A percentile compares a stretch with the other conserved stretches of the same genome.
phyloP scores from a whole-genome alignment of 2,113 vertebrate genomes.

The Stegostoma tigrinum region DNA sequence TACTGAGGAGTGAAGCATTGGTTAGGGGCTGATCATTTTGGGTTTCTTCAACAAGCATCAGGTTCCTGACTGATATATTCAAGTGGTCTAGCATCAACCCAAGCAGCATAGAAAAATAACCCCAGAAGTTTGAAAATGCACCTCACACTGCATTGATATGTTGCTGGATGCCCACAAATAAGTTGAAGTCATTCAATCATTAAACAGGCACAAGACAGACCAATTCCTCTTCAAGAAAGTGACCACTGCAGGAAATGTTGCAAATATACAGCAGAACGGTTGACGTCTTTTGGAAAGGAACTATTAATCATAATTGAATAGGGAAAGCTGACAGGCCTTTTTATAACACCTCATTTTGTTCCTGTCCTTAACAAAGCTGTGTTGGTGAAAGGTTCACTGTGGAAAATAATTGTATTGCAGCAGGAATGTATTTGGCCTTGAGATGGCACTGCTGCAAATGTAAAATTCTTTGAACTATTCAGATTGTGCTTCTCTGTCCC shows the following conservation, averaged over 20 bases:
- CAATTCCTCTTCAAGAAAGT: not conserved
- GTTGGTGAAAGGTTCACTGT: not conserved
- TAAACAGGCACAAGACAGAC: not conserved
- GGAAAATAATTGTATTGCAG: not conserved
- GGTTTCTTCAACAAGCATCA: not conserved
- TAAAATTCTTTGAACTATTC: not conserved
- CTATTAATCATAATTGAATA: not conserved
- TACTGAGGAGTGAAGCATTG: not conserved
- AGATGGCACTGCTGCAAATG: conserved; percentile 33
- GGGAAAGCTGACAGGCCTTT: not conserved
- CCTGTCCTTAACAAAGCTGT: not conserved
- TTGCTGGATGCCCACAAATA: not conserved
- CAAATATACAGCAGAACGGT: not conserved
- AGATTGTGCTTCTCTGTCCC: not conserved
- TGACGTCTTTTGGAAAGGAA: not conserved
- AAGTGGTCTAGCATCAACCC: too few relatives aligned
- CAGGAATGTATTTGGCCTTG: not conserved
- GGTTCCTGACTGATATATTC: not conserved
- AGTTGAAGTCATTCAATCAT: not conserved
- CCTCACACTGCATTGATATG: not conserved
- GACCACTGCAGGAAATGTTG: not conserved
- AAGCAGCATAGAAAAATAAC: not conserved
- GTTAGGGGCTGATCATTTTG: not conserved
- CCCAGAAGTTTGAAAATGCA: not conserved
- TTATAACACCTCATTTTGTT: not conserved